Percentiles rank a stretch among this genome's conserved stretches.
Conservation (phyloP, 2,888 invertebrate species). For the Hemaris fuciformis region DNA sequence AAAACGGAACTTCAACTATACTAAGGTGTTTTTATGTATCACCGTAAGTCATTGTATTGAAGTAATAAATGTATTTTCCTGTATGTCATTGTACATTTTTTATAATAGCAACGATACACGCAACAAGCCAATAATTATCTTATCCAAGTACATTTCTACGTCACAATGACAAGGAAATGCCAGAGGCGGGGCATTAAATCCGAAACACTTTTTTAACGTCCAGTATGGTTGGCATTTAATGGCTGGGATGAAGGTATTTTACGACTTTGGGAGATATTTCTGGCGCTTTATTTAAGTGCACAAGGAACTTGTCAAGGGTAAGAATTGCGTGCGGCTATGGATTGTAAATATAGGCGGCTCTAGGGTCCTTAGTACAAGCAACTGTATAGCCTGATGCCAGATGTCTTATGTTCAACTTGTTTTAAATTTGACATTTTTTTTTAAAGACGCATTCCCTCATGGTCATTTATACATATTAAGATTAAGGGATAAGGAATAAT, state of each 20-base stretch:
- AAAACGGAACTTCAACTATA: neutral
- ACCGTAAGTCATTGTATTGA: neutral
- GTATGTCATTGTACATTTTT: constrained; percentile 18
- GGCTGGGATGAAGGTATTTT: constrained; percentile 42
- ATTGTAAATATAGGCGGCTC: constrained; percentile 9
- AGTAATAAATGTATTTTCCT: neutral
- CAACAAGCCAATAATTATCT: constrained; percentile 42
- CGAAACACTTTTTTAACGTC: constrained; percentile 35
- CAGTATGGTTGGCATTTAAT: constrained; percentile 31
- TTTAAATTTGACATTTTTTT: too few species aligned
- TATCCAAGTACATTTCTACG: constrained; percentile 34
- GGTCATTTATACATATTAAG: too few species aligned
- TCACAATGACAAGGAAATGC: constrained; percentile 54
- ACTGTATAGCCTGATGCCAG: constrained; percentile 15
- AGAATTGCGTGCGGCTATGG: constrained; percentile 11
- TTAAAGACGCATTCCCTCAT: too few species aligned
- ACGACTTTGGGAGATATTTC: constrained; percentile 34
- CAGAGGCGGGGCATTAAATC: constrained; percentile 34
- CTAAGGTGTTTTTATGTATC: neutral
- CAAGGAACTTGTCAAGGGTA: constrained; percentile 21
- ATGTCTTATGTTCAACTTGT: too few species aligned
- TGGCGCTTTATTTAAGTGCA: constrained; percentile 30
- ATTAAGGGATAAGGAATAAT: too few species aligned
- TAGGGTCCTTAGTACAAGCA: neutral
- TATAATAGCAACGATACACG: constrained; percentile 39